phyloP scores from a whole-genome alignment of 2,797 vertebrate genomes.

The Mormyrus hasselquistii region DNA sequence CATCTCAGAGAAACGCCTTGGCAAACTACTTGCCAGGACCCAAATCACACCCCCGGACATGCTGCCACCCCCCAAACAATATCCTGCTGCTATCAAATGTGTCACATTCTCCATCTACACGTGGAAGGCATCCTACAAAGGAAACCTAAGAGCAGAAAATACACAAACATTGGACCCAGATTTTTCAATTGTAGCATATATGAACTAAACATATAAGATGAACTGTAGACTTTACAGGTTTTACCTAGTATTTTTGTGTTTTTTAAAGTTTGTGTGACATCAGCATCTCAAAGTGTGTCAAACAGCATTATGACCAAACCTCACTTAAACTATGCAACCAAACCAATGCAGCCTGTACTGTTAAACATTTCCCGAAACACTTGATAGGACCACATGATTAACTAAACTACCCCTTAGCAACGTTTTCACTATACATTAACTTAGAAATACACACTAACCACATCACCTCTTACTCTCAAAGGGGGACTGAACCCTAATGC shows the following conservation, averaged over 20 bases:
- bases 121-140: neutral
- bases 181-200: neutral
- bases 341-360: neutral
- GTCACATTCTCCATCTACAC: neutral
- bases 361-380: neutral
- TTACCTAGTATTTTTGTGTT: neutral
- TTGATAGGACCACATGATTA: neutral
- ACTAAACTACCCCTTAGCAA: neutral
- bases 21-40: neutral
- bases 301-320: neutral
- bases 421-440: neutral
- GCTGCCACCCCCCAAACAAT: neutral
- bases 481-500: neutral
- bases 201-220: neutral
- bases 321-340: neutral
- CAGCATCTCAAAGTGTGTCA: neutral
- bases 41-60: neutral
- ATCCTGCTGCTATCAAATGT: neutral
- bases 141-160: neutral
- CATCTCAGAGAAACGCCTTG: neutral
- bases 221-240: neutral
- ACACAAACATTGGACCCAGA: neutral
- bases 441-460: neutral
- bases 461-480: neutral
- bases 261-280: neutral